phyloP scores from a whole-genome alignment of 2,888 invertebrate genomes.

The Synanthedon myopaeformis region DNA sequence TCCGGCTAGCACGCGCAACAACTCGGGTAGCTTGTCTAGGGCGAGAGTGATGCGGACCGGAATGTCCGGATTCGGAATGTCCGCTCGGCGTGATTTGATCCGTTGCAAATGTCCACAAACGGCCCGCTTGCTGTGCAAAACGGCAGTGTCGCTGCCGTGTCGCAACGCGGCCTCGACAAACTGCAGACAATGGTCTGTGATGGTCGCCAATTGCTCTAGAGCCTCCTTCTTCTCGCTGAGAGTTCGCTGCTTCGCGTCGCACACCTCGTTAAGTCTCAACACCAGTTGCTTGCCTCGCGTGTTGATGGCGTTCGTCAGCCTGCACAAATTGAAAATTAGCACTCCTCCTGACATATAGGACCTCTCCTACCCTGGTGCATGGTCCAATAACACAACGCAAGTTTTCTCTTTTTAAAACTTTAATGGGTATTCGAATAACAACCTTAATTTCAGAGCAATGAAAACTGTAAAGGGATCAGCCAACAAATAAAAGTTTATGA shows the following conservation, averaged over 20 bases:
- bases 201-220: slow-evolving; percentile 81
- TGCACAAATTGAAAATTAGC: slow-evolving; percentile 20
- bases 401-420: neutral
- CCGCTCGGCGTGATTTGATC: slow-evolving; percentile 84
- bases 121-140: slow-evolving; percentile 85
- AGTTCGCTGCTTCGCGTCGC: slow-evolving; percentile 78
- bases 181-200: slow-evolving; percentile 89
- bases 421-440: neutral
- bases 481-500: too few species aligned
- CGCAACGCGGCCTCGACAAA: slow-evolving; percentile 85
- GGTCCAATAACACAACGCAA: slow-evolving; percentile 6
- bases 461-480: too few species aligned
- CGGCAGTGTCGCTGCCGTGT: slow-evolving; percentile 84
- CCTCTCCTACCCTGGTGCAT: neutral
- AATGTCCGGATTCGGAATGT: slow-evolving; percentile 91
- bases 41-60: slow-evolving; percentile 85
- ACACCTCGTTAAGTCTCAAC: slow-evolving; percentile 82
- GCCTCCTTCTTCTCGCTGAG: slow-evolving; percentile 87
- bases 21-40: slow-evolving; percentile 83
- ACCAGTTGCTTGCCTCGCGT: slow-evolving; percentile 86
- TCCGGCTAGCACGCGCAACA: slow-evolving; percentile 78
- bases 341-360: neutral
- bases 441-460: too few species aligned
- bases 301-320: slow-evolving; percentile 85
- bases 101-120: slow-evolving; percentile 81